Conservation (phyloP, 2,113 vertebrate species). For the Ptyas mucosa region DNA sequence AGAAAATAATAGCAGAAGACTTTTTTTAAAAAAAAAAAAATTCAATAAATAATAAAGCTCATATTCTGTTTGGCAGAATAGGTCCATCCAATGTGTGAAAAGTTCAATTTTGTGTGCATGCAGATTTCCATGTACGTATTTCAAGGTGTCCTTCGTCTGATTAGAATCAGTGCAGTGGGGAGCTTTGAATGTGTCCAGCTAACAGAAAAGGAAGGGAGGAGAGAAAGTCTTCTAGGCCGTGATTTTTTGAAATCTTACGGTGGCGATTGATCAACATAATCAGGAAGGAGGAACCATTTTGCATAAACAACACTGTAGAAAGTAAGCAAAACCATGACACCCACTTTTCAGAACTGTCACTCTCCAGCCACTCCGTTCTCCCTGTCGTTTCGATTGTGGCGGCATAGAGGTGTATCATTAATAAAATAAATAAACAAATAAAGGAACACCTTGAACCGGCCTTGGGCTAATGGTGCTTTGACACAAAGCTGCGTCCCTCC, state of each 20-base stretch:
- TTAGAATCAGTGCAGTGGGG: not conserved
- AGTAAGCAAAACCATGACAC: not conserved
- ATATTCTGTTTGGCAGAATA: fast-evolving
- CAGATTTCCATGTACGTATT: not conserved
- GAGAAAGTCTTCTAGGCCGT: not conserved
- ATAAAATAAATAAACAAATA: not conserved
- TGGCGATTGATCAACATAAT: not conserved
- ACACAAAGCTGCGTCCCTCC: not conserved
- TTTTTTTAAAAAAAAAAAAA: not conserved
- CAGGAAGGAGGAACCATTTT: not conserved
- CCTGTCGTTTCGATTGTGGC: not conserved
- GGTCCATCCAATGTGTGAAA: not conserved
- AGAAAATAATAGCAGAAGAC: not conserved
- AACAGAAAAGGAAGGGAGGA: not conserved
- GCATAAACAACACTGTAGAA: not conserved
- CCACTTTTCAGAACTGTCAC: not conserved
- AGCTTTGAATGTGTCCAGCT: too few species aligned
- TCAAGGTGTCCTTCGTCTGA: not conserved
- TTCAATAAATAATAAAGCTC: not conserved
- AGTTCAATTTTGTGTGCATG: not conserved
- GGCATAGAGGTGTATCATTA: not conserved
- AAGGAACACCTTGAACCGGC: not conserved
- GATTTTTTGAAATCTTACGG: not conserved
- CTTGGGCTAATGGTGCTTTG: not conserved
- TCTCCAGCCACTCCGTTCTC: not conserved